A percentile compares a stretch with the other conserved stretches of the same genome.
Evolutionary conservation across 1,140 invertebrate genomes (phyloP).

Genomic region (Macrobrachium nipponense): DNA sequence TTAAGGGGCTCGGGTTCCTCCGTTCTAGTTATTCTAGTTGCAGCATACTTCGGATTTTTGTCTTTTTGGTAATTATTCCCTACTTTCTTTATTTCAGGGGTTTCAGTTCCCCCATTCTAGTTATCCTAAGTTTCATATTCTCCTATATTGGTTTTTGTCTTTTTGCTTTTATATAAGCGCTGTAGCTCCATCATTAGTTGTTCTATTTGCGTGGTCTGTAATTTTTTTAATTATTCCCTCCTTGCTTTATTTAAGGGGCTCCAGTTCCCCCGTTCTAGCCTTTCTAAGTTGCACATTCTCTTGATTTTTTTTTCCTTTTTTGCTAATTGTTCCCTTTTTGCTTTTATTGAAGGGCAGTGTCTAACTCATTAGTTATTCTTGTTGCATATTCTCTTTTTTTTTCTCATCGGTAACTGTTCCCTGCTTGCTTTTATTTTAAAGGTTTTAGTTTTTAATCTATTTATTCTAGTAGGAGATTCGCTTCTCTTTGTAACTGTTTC

Average conservation of each 20-base stretch:
- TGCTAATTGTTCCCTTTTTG: too few relatives aligned
- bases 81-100: neutral
- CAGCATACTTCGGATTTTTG: too few relatives aligned
- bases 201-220: too few relatives aligned
- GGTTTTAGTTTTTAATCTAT: neutral
- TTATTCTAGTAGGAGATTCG: neutral
- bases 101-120: neutral
- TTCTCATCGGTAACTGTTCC: neutral
- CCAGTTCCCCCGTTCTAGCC: neutral
- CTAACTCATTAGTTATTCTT: too few relatives aligned
- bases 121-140: neutral
- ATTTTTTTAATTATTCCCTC: neutral
- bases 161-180: too few relatives aligned
- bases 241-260: neutral
- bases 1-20: too few relatives aligned
- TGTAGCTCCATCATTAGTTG: too few relatives aligned
- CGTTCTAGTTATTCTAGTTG: too few relatives aligned
- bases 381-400: too few relatives aligned
- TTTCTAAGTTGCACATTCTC: neutral
- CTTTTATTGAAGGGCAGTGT: too few relatives aligned
- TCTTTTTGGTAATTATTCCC: neutral
- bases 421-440: neutral
- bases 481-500: too few relatives aligned
- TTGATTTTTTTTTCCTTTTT: neutral
- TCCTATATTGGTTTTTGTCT: neutral